phyloP scores from a whole-genome alignment of 2,797 vertebrate species.

The Knipowitschia caucasica region DNA sequence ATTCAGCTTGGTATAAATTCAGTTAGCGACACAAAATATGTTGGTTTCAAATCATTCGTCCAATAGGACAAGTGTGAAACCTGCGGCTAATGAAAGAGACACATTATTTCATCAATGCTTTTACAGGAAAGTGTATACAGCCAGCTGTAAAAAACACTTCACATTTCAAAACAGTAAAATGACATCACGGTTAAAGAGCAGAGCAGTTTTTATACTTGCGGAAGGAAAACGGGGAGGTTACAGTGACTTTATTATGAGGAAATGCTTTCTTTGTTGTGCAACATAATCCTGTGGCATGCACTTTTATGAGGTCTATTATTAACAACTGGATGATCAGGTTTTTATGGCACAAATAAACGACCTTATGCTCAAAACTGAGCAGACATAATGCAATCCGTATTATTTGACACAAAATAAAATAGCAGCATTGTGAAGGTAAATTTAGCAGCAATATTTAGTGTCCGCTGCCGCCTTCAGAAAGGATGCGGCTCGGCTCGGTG shows the following conservation, averaged over 20 bases:
- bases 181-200: not conserved
- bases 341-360: not conserved
- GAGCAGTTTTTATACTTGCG: not conserved
- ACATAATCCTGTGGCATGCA: not conserved
- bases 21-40: too few species aligned
- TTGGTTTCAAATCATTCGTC: too few species aligned
- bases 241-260: not conserved
- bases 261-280: not conserved
- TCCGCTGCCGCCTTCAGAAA: conserved; percentile 89
- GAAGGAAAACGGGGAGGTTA: not conserved
- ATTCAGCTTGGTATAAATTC: too few species aligned
- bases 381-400: not conserved
- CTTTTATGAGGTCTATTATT: not conserved
- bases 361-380: not conserved
- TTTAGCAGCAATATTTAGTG: conserved; percentile 64
- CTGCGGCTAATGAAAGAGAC: not conserved
- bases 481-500: conserved; percentile 91
- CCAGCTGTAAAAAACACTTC: not conserved
- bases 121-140: not conserved
- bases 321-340: not conserved
- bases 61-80: too few species aligned
- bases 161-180: not conserved
- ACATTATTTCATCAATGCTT: not conserved
- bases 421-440: not conserved
- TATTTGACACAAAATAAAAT: not conserved